These are phyloP conservation scores for Chesias legatella DNA, from an alignment of 2,888 invertebrate genomes.

Conservation along the genomic window DNA sequence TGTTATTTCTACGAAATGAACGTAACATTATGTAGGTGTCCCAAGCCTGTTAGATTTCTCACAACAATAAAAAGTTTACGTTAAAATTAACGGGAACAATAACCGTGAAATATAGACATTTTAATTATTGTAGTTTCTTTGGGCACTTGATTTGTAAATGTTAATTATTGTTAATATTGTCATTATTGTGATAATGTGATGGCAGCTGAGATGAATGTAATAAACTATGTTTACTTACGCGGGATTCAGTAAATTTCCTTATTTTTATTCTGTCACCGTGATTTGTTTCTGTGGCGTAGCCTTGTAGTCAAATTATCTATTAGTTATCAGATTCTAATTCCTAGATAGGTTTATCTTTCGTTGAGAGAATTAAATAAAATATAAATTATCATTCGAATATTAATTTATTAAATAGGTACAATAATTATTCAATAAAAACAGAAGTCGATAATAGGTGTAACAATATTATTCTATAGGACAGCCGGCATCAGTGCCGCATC, in stretches of 20 bases:
- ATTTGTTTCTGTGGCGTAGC: no score
- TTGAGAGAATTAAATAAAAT: slow-evolving; percentile 8
- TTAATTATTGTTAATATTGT: slow-evolving; percentile 22
- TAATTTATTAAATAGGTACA: slow-evolving; percentile 60
- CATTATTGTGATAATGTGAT: slow-evolving; percentile 28
- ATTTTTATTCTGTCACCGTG: no score
- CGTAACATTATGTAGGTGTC: no score
- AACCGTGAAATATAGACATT: no score
- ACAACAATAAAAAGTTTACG: no score
- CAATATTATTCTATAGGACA: slow-evolving; percentile 54
- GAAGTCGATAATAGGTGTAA: slow-evolving; percentile 62
- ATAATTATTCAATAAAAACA: slow-evolving; percentile 66
- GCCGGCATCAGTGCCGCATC: slow-evolving; percentile 38
- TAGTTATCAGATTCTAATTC: no score
- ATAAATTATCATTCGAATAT: slow-evolving; percentile 44
- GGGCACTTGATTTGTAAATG: no score
- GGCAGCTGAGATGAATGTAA: slow-evolving; percentile 6
- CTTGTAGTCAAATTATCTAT: no score
- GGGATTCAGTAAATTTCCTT: not conserved
- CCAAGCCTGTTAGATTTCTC: no score
- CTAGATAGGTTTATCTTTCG: not conserved
- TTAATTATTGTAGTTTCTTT: no score
- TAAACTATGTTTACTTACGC: slow-evolving; percentile 20
- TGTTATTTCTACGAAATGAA: no score
- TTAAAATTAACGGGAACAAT: no score